Evolutionary conservation across 2,888 invertebrate genomes (phyloP).

Genomic region (Lumbricus terrestris): DNA sequence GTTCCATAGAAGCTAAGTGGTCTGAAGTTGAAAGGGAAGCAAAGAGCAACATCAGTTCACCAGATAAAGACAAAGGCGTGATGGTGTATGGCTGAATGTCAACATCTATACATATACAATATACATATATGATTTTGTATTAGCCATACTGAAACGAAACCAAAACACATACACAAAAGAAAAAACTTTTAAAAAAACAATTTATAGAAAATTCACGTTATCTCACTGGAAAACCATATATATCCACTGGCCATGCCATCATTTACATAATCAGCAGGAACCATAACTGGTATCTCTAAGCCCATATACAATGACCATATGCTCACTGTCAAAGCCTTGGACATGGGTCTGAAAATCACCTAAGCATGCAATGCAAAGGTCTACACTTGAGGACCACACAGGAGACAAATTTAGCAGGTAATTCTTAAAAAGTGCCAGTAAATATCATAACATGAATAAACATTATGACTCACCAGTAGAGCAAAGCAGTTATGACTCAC

Average conservation of each 20-base stretch:
- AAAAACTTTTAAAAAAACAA: too few relatives aligned
- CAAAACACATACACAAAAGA: too few relatives aligned
- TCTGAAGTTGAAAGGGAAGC: too few relatives aligned
- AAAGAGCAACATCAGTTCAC: too few relatives aligned
- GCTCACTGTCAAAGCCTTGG: not conserved
- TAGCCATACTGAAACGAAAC: too few relatives aligned
- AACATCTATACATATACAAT: too few relatives aligned
- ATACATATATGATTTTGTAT: too few relatives aligned
- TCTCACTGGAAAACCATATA: too few relatives aligned
- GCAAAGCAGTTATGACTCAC: constrained; percentile 72
- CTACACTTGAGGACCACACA: not conserved
- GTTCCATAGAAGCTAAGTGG: too few relatives aligned
- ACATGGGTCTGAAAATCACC: not conserved
- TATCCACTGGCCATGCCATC: not conserved
- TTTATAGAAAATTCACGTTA: too few relatives aligned
- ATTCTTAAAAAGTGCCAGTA: not conserved
- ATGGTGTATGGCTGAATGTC: too few relatives aligned
- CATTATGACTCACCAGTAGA: constrained; percentile 22
- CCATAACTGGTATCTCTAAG: not conserved
- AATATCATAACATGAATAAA: not conserved
- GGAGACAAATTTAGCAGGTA: not conserved
- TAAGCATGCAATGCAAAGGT: not conserved
- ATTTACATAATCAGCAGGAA: not conserved
- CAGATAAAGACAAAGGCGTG: too few relatives aligned
- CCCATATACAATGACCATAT: not conserved